Conservation (phyloP, 2,113 vertebrate genomes). For the Catharus minimus region DNA sequence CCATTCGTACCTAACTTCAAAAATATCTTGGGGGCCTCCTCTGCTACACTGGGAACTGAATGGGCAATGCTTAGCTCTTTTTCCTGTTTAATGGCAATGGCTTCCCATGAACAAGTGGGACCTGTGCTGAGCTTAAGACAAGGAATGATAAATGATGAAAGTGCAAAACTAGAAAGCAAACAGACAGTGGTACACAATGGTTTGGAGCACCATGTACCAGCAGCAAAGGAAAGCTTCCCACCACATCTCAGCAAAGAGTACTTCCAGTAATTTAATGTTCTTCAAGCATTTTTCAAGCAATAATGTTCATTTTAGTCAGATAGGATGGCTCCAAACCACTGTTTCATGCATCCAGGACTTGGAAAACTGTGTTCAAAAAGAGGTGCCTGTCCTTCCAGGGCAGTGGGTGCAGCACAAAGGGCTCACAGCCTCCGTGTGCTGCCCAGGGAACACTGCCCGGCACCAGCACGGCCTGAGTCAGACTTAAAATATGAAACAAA, state of each 20-base stretch:
- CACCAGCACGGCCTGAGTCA: background rate
- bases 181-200: rapidly evolving
- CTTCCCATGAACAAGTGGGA: background rate
- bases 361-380: background rate
- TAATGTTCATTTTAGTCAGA: background rate
- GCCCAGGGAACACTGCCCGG: background rate
- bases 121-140: background rate
- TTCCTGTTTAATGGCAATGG: background rate
- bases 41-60: background rate
- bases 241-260: rapidly evolving
- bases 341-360: background rate
- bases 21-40: background rate
- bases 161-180: background rate
- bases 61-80: background rate
- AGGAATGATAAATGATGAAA: background rate
- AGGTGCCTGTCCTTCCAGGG: background rate
- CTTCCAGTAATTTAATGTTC: background rate
- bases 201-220: background rate
- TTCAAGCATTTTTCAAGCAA: background rate
- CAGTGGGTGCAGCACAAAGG: background rate
- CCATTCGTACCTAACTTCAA: background rate
- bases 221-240: background rate
- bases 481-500: slow-evolving; percentile 2
- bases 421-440: background rate
- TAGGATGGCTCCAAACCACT: background rate